A percentile compares a stretch with the other conserved stretches of the same genome.
phyloP scores from a whole-genome alignment of 2,888 invertebrate genomes.

The Leptinotarsa haldemani region DNA sequence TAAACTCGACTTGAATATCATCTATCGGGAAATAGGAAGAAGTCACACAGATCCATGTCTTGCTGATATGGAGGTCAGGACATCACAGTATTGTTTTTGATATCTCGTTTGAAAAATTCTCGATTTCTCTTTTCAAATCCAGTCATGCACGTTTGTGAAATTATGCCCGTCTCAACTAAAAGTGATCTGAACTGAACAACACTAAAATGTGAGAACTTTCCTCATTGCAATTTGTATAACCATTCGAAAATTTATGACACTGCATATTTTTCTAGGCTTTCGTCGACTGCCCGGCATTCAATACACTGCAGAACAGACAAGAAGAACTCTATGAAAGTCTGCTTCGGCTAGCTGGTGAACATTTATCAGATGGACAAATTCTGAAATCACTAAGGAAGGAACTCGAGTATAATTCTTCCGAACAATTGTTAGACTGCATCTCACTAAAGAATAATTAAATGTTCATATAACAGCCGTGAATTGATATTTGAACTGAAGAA shows the following conservation, averaged over 20 bases:
- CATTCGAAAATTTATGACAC: not conserved
- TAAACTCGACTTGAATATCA: too few species aligned
- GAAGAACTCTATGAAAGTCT: not conserved
- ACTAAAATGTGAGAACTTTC: not conserved
- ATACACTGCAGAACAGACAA: not conserved
- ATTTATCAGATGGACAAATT: constrained; percentile 7
- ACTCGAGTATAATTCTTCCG: not conserved
- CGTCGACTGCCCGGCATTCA: not conserved
- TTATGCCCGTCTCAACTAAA: too few species aligned
- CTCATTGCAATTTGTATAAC: not conserved
- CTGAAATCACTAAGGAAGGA: not conserved
- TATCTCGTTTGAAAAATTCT: too few species aligned
- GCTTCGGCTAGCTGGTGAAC: not conserved
- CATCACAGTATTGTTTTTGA: too few species aligned
- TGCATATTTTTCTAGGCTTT: not conserved
- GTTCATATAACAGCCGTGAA: too few species aligned
- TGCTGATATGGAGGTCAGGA: too few species aligned
- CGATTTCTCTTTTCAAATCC: too few species aligned
- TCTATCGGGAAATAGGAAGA: too few species aligned
- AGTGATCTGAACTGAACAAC: too few species aligned
- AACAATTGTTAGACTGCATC: not conserved
- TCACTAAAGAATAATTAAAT: not conserved
- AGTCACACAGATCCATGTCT: too few species aligned
- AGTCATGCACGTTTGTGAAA: too few species aligned
- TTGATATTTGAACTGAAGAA: too few species aligned